phyloP scores from a whole-genome alignment of 2,113 vertebrate genomes.

The Lagenorhynchus albirostris region DNA sequence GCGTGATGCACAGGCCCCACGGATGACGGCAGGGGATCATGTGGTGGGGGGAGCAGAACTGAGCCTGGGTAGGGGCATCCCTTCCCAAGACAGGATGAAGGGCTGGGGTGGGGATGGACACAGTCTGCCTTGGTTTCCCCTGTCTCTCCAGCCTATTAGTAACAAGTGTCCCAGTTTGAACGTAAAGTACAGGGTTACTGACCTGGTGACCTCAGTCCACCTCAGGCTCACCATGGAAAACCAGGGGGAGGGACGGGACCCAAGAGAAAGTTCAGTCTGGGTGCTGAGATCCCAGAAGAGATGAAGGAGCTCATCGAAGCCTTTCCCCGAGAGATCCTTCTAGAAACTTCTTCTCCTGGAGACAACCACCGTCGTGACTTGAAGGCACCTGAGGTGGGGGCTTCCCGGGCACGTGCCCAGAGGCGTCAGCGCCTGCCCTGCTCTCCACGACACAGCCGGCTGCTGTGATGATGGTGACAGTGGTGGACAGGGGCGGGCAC shows the following conservation, averaged over 20 bases:
- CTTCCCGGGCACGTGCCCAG: no score
- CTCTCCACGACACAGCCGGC: accelerated
- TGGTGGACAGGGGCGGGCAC: accelerated
- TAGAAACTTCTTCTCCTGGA: not conserved
- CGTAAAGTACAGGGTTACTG: no score
- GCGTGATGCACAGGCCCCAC: accelerated
- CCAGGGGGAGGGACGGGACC: accelerated
- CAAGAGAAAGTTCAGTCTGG: accelerated
- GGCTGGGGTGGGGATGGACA: no score
- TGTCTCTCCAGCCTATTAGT: not conserved
- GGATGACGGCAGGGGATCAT: not conserved
- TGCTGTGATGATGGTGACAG: not conserved
- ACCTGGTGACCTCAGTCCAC: not conserved
- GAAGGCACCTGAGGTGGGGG: not conserved
- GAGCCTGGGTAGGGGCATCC: not conserved
- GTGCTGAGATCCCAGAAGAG: accelerated
- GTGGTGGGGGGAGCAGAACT: accelerated
- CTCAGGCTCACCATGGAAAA: not conserved
- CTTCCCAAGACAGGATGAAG: not conserved
- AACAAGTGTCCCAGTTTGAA: not conserved
- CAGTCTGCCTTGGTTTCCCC: not conserved
- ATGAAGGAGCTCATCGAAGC: not conserved
- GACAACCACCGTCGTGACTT: not conserved
- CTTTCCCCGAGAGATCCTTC: not conserved
- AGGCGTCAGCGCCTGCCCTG: not conserved